Conservation (phyloP, 2,888 invertebrate genomes). For the Sericinus montela region DNA sequence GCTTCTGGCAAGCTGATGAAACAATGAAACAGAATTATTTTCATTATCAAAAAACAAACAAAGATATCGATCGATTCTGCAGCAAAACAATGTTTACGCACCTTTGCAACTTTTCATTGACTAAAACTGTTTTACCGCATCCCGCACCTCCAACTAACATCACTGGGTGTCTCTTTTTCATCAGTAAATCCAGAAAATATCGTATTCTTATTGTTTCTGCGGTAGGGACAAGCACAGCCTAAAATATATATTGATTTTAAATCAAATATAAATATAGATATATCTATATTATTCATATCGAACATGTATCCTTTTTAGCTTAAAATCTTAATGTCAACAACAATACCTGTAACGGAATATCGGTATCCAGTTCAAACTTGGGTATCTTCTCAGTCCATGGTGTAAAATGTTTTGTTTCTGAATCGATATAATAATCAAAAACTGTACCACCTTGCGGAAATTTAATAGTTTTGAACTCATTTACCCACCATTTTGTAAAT, state of each 20-base stretch:
- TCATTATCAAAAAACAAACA: too few species aligned
- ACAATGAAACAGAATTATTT: not conserved
- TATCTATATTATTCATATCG: not conserved
- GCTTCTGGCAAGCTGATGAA: conserved; percentile 84
- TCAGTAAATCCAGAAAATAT: conserved; percentile 93
- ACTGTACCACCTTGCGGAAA: conserved; percentile 95
- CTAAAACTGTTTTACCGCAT: conserved; percentile 94
- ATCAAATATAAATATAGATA: too few species aligned
- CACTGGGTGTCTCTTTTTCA: conserved; percentile 93
- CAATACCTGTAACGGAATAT: conserved; percentile 90
- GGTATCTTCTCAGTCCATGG: conserved; percentile 94
- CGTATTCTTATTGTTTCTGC: conserved; percentile 94
- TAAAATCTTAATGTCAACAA: too few species aligned
- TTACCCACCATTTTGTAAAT: conserved; percentile 98
- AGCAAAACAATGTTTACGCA: conserved; percentile 26
- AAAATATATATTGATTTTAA: conserved; percentile 22
- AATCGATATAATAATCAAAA: conserved; percentile 96
- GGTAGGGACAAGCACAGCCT: conserved; percentile 95
- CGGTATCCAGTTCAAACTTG: conserved; percentile 94
- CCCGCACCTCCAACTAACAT: conserved; percentile 97
- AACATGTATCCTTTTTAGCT: too few species aligned
- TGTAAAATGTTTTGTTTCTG: conserved; percentile 92
- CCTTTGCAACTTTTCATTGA: conserved; percentile 84
- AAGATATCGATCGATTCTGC: too few species aligned
- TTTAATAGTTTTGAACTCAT: conserved; percentile 96